phyloP scores from a whole-genome alignment of 1,140 invertebrate species.

The Scaptodrosophila lebanonensis region DNA sequence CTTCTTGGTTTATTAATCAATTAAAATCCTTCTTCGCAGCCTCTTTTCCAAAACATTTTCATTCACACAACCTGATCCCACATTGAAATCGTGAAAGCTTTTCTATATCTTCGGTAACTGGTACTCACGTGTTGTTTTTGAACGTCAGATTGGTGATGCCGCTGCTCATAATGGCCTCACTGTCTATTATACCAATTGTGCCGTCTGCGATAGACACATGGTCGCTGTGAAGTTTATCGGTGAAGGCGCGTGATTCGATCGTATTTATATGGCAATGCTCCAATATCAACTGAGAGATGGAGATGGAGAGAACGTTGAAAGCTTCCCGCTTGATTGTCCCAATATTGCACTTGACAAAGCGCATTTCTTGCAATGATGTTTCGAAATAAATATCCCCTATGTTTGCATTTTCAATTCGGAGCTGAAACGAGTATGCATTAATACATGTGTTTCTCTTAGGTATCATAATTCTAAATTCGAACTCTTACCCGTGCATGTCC shows the following conservation, averaged over 20 bases:
- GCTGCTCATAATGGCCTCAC: conserved; percentile 63
- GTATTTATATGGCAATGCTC: conserved; percentile 46
- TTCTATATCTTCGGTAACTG: no score
- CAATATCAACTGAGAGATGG: conserved; percentile 52
- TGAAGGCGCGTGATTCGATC: conserved; percentile 56
- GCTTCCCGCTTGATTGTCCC: conserved; percentile 36
- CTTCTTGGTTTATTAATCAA: no score
- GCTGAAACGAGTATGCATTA: conserved; percentile 16
- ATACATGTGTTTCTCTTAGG: neutral
- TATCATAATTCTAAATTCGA: no score
- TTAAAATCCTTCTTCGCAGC: no score
- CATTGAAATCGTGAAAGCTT: no score
- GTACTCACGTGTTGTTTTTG: conserved; percentile 54
- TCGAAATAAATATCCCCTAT: conserved; percentile 52
- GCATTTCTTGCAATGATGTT: conserved; percentile 56
- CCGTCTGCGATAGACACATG: conserved; percentile 55
- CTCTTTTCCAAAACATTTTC: no score
- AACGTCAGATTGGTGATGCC: conserved; percentile 58
- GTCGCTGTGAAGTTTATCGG: conserved; percentile 54
- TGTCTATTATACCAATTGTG: conserved; percentile 62
- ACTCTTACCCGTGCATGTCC: no score
- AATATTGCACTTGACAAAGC: conserved; percentile 47
- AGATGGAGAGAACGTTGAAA: conserved; percentile 66
- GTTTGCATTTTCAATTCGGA: conserved; percentile 39
- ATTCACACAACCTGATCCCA: no score